Percentiles rank a stretch among this genome's conserved stretches.
phyloP scores from a whole-genome alignment of 2,797 vertebrate genomes.

The Dallia pectoralis region DNA sequence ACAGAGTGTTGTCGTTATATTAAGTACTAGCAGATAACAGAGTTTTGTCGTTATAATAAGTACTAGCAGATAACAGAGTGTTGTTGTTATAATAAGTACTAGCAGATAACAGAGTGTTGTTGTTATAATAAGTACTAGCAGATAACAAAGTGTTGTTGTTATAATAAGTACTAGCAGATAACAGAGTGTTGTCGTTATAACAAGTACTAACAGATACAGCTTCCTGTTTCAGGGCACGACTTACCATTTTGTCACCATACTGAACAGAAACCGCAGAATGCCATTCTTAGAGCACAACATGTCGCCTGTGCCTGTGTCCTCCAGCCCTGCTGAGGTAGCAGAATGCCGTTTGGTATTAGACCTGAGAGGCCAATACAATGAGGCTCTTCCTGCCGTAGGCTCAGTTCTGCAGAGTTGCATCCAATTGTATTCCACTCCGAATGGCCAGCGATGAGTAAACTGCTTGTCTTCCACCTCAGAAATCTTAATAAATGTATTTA shows the following conservation, averaged over 20 bases:
- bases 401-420: conserved; percentile 10
- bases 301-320: conserved; percentile 45
- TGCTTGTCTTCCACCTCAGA: neutral
- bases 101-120: no score
- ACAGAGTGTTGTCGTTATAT: no score
- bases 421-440: neutral
- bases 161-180: no score
- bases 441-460: neutral
- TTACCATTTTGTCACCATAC: conserved; percentile 4
- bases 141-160: no score
- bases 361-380: conserved; percentile 17
- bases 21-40: no score
- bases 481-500: neutral
- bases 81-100: no score
- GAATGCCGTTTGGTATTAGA: conserved; percentile 50
- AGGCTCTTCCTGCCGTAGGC: conserved; percentile 1
- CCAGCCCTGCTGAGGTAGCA: conserved; percentile 45
- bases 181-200: neutral
- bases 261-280: conserved; percentile 19
- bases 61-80: no score
- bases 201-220: neutral
- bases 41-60: no score
- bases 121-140: no score
- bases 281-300: conserved; percentile 46
- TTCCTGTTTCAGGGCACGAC: conserved; percentile 10